Conservation (phyloP, 2,113 vertebrate genomes). For the Proteles cristata region DNA sequence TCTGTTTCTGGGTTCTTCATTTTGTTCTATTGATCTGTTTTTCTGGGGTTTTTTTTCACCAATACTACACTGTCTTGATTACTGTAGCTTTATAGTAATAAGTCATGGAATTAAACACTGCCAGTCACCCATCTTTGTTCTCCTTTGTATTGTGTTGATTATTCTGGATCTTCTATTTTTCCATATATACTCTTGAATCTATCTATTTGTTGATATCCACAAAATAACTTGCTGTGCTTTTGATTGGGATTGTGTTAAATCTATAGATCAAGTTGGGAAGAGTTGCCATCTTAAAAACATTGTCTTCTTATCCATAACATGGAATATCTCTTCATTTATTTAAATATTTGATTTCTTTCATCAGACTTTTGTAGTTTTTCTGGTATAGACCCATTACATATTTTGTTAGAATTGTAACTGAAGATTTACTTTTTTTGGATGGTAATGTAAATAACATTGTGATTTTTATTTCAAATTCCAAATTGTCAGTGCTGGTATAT, state of each 20-base stretch:
- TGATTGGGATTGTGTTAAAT: not conserved
- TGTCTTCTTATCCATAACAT: not conserved
- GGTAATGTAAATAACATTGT: not conserved
- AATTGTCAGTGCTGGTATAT: not conserved
- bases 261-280: not conserved
- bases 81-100: not conserved
- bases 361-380: not conserved
- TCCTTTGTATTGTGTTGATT: not conserved
- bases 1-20: not conserved
- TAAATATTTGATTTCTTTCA: not conserved
- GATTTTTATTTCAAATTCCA: not conserved
- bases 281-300: not conserved
- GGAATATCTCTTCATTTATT: not conserved
- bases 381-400: not conserved
- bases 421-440: not conserved
- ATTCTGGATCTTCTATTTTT: not conserved
- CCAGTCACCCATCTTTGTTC: not conserved
- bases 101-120: not conserved
- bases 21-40: not conserved
- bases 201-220: not conserved
- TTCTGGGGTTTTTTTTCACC: not conserved
- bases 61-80: not conserved
- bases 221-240: not conserved
- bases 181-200: not conserved
- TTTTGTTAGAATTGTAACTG: not conserved